Base-by-base conservation (phyloP, 2,113 vertebrate species). In the Osmerus eperlanus region DNA sequence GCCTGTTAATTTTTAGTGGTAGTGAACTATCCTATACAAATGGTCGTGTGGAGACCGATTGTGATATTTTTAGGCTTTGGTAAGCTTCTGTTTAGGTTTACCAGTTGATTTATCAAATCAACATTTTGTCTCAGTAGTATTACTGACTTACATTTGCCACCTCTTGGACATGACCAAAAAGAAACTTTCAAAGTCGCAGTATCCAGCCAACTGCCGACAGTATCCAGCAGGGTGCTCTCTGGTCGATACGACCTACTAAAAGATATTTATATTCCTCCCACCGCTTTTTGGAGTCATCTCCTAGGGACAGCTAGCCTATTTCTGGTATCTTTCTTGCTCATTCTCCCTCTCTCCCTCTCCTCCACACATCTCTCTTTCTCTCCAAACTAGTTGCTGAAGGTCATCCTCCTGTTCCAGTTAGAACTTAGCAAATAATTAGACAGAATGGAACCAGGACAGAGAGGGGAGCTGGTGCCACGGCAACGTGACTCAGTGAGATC, bases 401-500 rank as follows among this genome's bases (percentile, higher is more conserved):
- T 91, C 90, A 89, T 83, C 81, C 79, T 79, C 74, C 78, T 83
- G 86, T 71, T 85, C 89, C 75, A 89, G 53, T 89, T 91, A 76
- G 3, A 80, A 81, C 86, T 89, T 47, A 86, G 73, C 87, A 78
- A 85, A 89, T 87, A 74, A 81, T 86, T 84, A 29, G 84, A 85
- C 80, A 84, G 85, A 89, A 87, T 89, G 83, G 85, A 90, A 89
- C 86, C 83, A 89, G 90, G 88, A 88, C 89, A 79, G 73, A 0
- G 62, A 78, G 78, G 59, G 16, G 76, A 80, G 76, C 78, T 65
- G 73, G 80, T 75, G 78, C 80, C 77, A 83, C 77, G 75, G 81
- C 81, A 83, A 85, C 73, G 77, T 87, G 83, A 87, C 79, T 86
- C 60, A 64, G 64, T 61, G 75, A 70, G 32, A 53, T 60, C 67